Conservation (phyloP, 1,140 invertebrate genomes). For the Thaumetopoea pityocampa region DNA sequence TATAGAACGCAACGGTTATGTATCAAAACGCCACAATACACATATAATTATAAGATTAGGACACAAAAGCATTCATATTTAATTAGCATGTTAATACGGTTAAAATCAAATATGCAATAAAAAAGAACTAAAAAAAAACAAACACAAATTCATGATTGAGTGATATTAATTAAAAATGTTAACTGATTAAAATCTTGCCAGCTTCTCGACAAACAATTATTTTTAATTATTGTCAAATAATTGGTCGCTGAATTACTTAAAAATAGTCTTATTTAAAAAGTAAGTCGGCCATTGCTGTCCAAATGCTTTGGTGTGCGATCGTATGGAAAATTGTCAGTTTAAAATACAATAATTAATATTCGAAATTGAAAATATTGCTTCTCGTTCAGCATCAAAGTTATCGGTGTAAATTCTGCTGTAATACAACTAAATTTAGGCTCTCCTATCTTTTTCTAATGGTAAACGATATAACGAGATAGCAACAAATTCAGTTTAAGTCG, state of each 20-base stretch:
- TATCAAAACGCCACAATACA: constrained; percentile 37
- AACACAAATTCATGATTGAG: constrained; percentile 35
- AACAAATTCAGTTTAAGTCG: too few relatives aligned
- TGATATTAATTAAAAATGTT: constrained; percentile 41
- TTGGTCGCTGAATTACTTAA: constrained; percentile 5
- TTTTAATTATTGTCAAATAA: constrained; percentile 23
- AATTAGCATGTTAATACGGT: constrained; percentile 68
- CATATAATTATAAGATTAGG: constrained; percentile 35
- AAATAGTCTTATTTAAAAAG: constrained; percentile 20
- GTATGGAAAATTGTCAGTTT: constrained; percentile 9
- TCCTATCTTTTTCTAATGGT: too few relatives aligned
- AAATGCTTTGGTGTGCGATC: constrained; percentile 22
- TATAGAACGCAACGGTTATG: constrained; percentile 32
- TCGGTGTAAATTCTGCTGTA: too few relatives aligned
- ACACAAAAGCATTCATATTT: constrained; percentile 50
- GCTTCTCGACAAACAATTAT: constrained; percentile 24
- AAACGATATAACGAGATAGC: too few relatives aligned
- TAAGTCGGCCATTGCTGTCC: constrained; percentile 29
- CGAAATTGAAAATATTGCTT: constrained; percentile 14
- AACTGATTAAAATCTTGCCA: constrained; percentile 46
- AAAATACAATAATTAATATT: constrained; percentile 5
- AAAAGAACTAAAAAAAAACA: constrained; percentile 43
- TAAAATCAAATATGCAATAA: constrained; percentile 69
- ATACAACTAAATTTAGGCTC: too few relatives aligned
- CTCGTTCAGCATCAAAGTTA: constrained; percentile 33